phyloP scores from a whole-genome alignment of 2,888 invertebrate genomes.

The Punctoribates punctum region DNA sequence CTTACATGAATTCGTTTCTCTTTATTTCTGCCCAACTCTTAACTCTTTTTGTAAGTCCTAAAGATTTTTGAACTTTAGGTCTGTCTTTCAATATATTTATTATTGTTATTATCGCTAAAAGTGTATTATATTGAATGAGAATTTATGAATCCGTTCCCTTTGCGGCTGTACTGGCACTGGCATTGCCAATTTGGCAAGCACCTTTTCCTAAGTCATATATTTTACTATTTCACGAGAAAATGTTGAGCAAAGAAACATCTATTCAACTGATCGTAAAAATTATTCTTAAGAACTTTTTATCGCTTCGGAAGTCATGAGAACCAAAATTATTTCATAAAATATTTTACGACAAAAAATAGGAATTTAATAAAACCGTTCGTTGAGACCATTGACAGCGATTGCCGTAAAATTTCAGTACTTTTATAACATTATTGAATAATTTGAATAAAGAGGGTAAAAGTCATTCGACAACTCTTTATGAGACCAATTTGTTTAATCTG shows the following conservation, averaged over 20 bases:
- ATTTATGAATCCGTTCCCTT: slow-evolving; percentile 24
- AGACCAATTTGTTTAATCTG: too few relatives aligned
- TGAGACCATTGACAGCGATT: too few relatives aligned
- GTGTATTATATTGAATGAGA: background rate
- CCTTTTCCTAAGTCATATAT: background rate
- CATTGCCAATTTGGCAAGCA: too few relatives aligned
- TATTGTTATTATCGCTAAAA: slow-evolving; percentile 19
- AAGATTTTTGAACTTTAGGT: slow-evolving; percentile 4
- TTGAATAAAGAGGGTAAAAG: too few relatives aligned
- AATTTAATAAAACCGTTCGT: too few relatives aligned
- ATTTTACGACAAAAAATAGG: too few relatives aligned
- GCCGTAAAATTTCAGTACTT: too few relatives aligned
- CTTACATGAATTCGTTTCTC: slow-evolving; percentile 25
- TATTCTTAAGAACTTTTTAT: background rate
- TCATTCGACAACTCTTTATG: too few relatives aligned
- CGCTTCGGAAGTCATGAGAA: too few relatives aligned
- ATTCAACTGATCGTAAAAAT: background rate
- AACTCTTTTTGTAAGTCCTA: slow-evolving; percentile 20
- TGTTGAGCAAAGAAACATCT: background rate
- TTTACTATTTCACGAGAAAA: slow-evolving; percentile 30
- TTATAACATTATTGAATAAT: too few relatives aligned
- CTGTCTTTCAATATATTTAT: background rate
- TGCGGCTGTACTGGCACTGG: background rate
- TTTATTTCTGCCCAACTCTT: slow-evolving; percentile 17
- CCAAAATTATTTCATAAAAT: too few relatives aligned